Conservation (phyloP, 2,888 invertebrate genomes). For the Phyto melanocephala region DNA sequence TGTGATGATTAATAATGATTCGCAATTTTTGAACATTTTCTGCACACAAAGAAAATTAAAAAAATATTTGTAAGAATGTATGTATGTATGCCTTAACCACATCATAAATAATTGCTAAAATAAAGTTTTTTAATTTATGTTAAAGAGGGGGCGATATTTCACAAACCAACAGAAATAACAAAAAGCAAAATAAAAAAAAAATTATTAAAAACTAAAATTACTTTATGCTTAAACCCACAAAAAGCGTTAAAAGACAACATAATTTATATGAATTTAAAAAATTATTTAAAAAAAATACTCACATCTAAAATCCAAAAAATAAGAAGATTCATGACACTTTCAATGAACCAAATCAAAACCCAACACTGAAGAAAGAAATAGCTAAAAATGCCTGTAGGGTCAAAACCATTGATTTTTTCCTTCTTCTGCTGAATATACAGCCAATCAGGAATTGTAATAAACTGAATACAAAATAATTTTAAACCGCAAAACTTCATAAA, state of each 20-base stretch:
- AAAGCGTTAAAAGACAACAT: conserved; percentile 39
- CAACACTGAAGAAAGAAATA: background rate
- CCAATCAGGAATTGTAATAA: background rate
- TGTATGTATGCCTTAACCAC: conserved; percentile 19
- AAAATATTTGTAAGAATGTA: too few species aligned
- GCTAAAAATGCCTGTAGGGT: conserved; percentile 22
- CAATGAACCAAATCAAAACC: conserved; percentile 37
- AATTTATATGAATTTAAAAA: conserved; percentile 38
- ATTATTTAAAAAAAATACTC: background rate
- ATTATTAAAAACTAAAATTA: background rate
- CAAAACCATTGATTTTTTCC: conserved; percentile 18
- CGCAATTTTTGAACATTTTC: background rate
- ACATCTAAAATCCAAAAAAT: conserved; percentile 8
- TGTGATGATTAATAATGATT: conserved; percentile 35
- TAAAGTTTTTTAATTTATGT: conserved; percentile 41
- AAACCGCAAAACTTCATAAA: background rate
- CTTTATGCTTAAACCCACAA: conserved; percentile 19
- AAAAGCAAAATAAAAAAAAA: background rate
- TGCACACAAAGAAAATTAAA: background rate
- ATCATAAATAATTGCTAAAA: conserved; percentile 44
- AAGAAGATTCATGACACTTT: conserved; percentile 48
- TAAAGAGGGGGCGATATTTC: conserved; percentile 58
- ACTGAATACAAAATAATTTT: background rate
- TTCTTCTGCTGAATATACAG: background rate
- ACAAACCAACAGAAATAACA: background rate